Evolutionary conservation across 2,888 invertebrate species (phyloP).

Genomic region (Apodemia mormo): DNA sequence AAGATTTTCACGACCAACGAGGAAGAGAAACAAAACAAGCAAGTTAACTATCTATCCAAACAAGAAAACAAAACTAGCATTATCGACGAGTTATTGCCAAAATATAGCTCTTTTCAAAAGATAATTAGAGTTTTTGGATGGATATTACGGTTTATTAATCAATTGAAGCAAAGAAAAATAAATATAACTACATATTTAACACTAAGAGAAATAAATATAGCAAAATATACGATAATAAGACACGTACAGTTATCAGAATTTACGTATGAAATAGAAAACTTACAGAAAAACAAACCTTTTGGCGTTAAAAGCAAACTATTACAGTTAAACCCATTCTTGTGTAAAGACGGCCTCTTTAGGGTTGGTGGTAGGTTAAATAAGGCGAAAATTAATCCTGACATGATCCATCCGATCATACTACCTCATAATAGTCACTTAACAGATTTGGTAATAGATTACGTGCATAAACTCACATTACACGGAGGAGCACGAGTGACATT

Average conservation of each 20-base stretch:
- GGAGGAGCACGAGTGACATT: slow-evolving; percentile 24
- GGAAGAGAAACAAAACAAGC: neutral
- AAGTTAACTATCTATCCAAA: neutral
- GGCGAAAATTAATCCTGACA: neutral
- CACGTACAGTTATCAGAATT: neutral
- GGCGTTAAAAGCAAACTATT: neutral
- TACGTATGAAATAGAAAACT: neutral
- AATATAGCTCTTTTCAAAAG: neutral
- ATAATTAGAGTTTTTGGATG: neutral
- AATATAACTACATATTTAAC: neutral
- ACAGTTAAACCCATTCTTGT: neutral
- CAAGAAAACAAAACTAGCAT: neutral
- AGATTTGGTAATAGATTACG: neutral
- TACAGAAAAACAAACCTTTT: neutral
- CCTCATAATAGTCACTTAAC: neutral
- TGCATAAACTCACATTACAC: slow-evolving; percentile 26
- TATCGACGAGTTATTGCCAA: neutral
- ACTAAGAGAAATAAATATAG: neutral
- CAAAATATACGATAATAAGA: neutral
- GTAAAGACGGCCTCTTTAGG: neutral
- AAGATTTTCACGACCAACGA: neutral
- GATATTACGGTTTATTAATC: neutral
- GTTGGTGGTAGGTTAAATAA: neutral
- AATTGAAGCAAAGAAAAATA: neutral
- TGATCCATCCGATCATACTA: neutral